Base-by-base conservation (phyloP, 2,888 invertebrate genomes). In the Hartigia nigra region DNA sequence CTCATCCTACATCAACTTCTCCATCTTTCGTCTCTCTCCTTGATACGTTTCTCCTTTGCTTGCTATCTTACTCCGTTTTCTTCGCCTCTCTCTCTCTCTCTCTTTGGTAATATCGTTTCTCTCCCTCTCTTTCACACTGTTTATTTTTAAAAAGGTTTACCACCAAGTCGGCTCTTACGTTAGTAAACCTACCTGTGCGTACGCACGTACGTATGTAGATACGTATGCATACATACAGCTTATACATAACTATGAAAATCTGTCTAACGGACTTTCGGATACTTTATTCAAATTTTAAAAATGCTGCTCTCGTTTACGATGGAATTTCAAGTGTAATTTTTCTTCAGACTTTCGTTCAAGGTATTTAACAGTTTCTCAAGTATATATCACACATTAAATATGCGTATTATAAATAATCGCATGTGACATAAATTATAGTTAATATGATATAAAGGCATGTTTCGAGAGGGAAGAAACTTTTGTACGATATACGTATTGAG, bases 81-180 rank as follows among this genome's bases (percentile, higher is more conserved):
- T 37, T 69, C 74, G 36, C 74, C 36, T 1, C n/a, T 76, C 70
- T 78, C 81, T 36, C 74, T 77, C 78, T 72, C 72, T 72, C 72
- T 72, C 12, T 34, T 23, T 9, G 14, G 14, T 23, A 55, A 9
- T 23, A 23, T 55, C 55, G 55, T 23, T 55, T 55, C 72, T 70
- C 70, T 74, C 70, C 37, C 37, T 69, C 78, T 79, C 79, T 76
- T 81, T 80, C 77, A 75, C 76, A 69, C 78, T 84, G 80, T 83
- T 85, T 86, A 81, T 84, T 86, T 85, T 84, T 84, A 74, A 79
- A 81, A 79, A 79, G 79, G 74, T 76, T 77, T 77, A 80, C 81
- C 80, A 75, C 77, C 76, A 80, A 79, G 82, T 81, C 78, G 79
- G 77, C 34, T 35, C 34, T 36, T 72, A 12, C 39, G 76, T 79